Base-by-base conservation (phyloP, 2,113 vertebrate species). In the Psilopogon haemacephalus region DNA sequence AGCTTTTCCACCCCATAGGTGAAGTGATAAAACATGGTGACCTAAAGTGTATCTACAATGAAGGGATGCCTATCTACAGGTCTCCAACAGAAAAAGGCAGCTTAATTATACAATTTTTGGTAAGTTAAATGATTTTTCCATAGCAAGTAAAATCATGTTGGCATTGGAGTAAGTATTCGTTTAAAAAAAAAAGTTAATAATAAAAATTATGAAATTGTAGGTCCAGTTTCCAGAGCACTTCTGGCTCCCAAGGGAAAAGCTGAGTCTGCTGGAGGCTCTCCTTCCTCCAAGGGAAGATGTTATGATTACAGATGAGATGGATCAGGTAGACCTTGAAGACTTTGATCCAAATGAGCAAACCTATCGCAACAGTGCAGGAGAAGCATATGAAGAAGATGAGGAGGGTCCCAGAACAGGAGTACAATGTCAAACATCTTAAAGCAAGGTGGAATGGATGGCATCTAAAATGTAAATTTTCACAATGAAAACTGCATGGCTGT, bases 11-110 rank as follows among this genome's bases (percentile, higher is more conserved):
- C 84, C 16, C 8, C 73, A 44, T 16, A 99, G 99, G 99, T 84
- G 98, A 99, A 92, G 98, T 99, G 46, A 97, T 99, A 62, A 99
- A 98, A 89, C 98, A 98, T 0, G 97, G 97, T 38, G 98, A 98
- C 55, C 68, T 98, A 0, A 99, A 98, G 71, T 98, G 98, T 84
- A 96, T 99, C 78, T 96, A 72, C 40, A 98, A 98, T 0, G 99
- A 99, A 94, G 99, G 99, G 5, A 99, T 99, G 99, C 99, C 99
- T 2, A 64, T 99, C 76, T 98, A 99, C 95, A 98, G 96, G 81
- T 97, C 98, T 9, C 99, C 99, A 32, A 98, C 95, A 95, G 98
- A 99, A 59, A 99, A 94, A 90, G 99, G 99, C 71, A 98, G 95
- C 48, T 98, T 99, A 24, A 97, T 99, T 44, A 97, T 99, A 86